Evolutionary conservation across 2,888 invertebrate genomes (phyloP), one percentile per base, ranked within the genome.

Genomic region (Spicauda simplicius): DNA sequence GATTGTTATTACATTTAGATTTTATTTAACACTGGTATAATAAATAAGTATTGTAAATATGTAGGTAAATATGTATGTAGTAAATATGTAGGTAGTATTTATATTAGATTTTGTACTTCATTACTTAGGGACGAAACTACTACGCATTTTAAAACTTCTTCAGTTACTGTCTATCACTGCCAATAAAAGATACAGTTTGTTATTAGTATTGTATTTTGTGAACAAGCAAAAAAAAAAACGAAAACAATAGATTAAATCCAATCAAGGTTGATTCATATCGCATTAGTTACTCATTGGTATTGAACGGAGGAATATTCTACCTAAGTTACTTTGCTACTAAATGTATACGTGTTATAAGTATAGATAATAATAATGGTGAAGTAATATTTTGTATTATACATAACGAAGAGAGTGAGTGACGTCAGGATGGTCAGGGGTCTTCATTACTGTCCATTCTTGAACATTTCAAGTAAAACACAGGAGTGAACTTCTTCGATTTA

Each of bases 61-160:
- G 66, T 74, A n/a, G n/a, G n/a, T 69, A 52, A 53, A 25, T 56
- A 73, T 71, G 72, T 61, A 41, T 54, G 77, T n/a, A n/a, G 77
- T 79, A 78, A 75, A 77, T 76, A 77, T 72, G 66, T 74, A n/a
- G 72, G 74, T 74, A 74, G 79, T 79, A 77, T 75, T 77, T 78
- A 77, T 78, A 77, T 77, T 82, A 84, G 81, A 78, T 82, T 85
- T 86, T 86, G 74, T 85, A 85, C 80, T 78, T 68, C 80, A 81
- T 59, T 65, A 54, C 30, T 59, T 45, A 66, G 20, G 20, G 48
- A 19, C 48, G 60, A 48, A 19, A 33, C 37, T 59, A 54, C 45
- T 63, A 25, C 60, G 68, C 55, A 52, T 62, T 70, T 68, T 64
- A 62, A 48, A 16, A 12, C 50, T 16, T 20, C 12, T 52, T 64